These are phyloP conservation scores for Phrynocephalus forsythii DNA, from an alignment of 2,797 vertebrate species.

Conservation along the genomic window DNA sequence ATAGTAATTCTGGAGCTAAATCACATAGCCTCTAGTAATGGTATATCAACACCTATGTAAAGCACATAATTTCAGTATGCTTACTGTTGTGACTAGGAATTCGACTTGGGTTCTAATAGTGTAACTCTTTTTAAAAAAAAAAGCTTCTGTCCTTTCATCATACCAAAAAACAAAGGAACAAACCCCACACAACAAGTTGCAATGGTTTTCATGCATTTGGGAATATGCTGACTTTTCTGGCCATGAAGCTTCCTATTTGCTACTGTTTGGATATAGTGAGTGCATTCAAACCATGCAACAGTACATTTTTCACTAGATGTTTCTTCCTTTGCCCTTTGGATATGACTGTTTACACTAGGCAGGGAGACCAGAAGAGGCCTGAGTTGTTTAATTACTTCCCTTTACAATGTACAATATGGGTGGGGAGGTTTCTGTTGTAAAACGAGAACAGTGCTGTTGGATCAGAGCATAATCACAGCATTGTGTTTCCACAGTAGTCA, in stretches of 20 bases:
- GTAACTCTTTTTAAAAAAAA: conserved; percentile 44
- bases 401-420: neutral
- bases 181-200: too few species aligned
- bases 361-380: neutral
- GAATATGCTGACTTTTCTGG: too few species aligned
- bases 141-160: neutral
- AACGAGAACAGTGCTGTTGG: neutral
- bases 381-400: neutral
- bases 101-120: conserved; percentile 32
- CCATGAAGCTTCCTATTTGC: too few species aligned
- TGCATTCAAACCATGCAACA: neutral
- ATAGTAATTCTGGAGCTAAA: neutral
- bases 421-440: too few species aligned
- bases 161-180: neutral
- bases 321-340: neutral
- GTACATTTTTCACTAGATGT: neutral
- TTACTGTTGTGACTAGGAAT: too few species aligned
- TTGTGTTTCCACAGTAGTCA: neutral
- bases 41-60: too few species aligned
- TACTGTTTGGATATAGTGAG: neutral
- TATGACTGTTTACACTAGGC: neutral
- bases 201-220: neutral
- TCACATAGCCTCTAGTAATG: too few species aligned
- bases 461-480: neutral
- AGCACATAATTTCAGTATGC: too few species aligned